A percentile compares a stretch with the other conserved stretches of the same genome.
Conservation (phyloP, 2,888 invertebrate species). For the Patella pellucida region DNA sequence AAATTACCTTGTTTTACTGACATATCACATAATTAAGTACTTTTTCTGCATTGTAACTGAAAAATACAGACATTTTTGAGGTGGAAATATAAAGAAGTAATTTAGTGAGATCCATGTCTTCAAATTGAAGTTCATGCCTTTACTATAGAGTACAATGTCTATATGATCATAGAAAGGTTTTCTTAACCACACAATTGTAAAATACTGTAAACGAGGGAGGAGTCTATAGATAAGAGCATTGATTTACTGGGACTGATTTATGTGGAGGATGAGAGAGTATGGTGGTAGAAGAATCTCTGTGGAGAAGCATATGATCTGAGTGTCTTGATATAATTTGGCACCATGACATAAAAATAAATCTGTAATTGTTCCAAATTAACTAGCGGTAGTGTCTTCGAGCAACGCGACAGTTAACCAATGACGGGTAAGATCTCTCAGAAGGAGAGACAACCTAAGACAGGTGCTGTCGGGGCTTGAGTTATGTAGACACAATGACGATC, state of each 20-base stretch:
- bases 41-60: too few species aligned
- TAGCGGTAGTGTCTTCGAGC: constrained; percentile 8
- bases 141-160: too few species aligned
- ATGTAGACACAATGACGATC: too few species aligned
- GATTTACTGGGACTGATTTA: neutral
- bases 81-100: too few species aligned
- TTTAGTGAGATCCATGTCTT: too few species aligned
- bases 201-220: neutral
- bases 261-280: neutral
- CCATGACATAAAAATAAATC: neutral
- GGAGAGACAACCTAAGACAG: constrained; percentile 60
- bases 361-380: too few species aligned
- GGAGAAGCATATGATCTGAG: neutral
- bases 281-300: neutral
- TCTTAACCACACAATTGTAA: neutral
- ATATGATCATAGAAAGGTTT: neutral
- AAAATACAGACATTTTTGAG: too few species aligned
- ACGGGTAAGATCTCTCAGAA: constrained; percentile 70
- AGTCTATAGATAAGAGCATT: neutral
- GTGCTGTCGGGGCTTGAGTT: constrained; percentile 39
- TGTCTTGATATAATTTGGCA: constrained; percentile 2
- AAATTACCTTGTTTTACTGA: too few species aligned
- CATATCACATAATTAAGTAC: too few species aligned
- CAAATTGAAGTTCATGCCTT: too few species aligned
- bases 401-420: constrained; percentile 74